Base-by-base conservation (phyloP, 2,888 invertebrate genomes). In the Eupithecia subfuscata region DNA sequence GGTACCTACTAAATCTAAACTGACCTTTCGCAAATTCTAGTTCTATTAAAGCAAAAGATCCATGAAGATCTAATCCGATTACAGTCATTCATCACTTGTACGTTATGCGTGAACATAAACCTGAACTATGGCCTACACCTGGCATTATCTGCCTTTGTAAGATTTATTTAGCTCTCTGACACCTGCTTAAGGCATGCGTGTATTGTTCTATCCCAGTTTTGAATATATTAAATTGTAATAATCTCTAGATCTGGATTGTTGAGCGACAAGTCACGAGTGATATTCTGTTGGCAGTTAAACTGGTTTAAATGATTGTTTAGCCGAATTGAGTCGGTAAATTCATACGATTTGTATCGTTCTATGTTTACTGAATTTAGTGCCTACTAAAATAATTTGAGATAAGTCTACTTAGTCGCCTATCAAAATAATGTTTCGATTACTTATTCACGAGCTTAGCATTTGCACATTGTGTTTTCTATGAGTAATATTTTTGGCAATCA, bases 211-310 rank as follows among this genome's bases (percentile, higher is more conserved):
- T 69, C 34, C 64, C 67, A 67, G 48, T 75, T 73, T 75, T 81
- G 79, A 77, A 82, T 78, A 81, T 73, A 81, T 82, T 81, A 81
- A 81, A 80, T 71, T 73, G 75, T 83, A 83, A 89, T 87, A 83
- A 88, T 87, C 83, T 76, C 74, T 79, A 74, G 81, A 84, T 88
- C 84, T 84, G 82, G 80, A 88, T 86, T 84, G 82, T 85, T 84
- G 81, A 78, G 79, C 81, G 85, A 84, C 85, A 76, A 88, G 88
- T 88, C 89, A 89, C 89, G 89, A 90, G 84, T 22, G 8, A 25
- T 43, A 45, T 68, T 68, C 68, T 68, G 68, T 71, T 67, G 48
- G 34, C 37, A 73, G 68, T 25, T 43, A 78, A 70, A 80, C 69
- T 40, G 74, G 71, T 70, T 75, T 63, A 68, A 52, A 14, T 30